phyloP scores from a whole-genome alignment of 2,113 vertebrate species.

The Ellobius talpinus region DNA sequence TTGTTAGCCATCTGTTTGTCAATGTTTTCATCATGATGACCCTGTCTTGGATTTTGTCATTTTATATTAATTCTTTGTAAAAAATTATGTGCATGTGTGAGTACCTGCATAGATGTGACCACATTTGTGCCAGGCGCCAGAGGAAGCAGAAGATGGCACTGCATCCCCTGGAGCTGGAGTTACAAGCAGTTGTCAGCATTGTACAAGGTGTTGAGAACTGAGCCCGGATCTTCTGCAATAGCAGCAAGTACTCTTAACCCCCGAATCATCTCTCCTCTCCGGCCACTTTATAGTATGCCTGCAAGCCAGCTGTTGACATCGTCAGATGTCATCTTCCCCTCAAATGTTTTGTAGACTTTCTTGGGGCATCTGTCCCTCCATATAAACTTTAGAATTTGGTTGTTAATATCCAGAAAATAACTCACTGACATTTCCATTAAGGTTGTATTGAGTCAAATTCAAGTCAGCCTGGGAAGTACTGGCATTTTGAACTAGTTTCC shows the following conservation, averaged over 20 bases:
- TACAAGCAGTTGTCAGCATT: neutral
- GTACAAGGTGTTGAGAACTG: neutral
- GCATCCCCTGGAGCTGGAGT: neutral
- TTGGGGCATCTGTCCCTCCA: neutral
- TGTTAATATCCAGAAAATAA: conserved; percentile 22
- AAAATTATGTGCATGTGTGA: neutral
- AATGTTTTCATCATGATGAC: neutral
- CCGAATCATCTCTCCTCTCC: neutral
- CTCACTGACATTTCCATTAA: neutral
- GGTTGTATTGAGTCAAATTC: neutral
- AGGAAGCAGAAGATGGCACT: neutral
- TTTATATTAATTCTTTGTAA: neutral
- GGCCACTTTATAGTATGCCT: neutral
- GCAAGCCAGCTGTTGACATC: neutral
- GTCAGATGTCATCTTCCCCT: neutral
- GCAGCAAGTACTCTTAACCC: neutral
- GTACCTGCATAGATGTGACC: neutral
- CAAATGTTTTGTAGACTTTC: neutral
- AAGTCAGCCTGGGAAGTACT: neutral
- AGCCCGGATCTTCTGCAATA: neutral
- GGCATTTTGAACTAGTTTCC: neutral
- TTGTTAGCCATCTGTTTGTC: neutral
- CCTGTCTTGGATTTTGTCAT: neutral
- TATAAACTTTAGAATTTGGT: neutral
- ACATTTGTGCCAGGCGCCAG: neutral